Conservation (phyloP, 2,888 invertebrate species). For the Cheilosia impressa region DNA sequence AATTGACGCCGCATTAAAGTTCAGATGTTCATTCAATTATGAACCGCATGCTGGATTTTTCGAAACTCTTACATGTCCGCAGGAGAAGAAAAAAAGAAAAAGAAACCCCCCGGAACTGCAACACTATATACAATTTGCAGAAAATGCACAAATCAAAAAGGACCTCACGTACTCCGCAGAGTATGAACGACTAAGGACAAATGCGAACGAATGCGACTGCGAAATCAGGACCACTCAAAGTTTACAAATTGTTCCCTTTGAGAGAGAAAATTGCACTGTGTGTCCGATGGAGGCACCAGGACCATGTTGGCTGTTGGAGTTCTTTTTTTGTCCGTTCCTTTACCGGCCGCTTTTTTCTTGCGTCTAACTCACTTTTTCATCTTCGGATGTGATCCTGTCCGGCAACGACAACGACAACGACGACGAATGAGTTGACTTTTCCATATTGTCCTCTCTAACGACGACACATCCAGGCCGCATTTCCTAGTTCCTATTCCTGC, state of each 20-base stretch:
- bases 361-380: constrained; percentile 51
- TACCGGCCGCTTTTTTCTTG: background rate
- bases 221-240: constrained; percentile 65
- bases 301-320: constrained; percentile 4
- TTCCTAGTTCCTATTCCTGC: constrained; percentile 56
- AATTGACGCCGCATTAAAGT: too few species aligned
- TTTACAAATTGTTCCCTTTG: constrained; percentile 69
- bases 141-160: constrained; percentile 47
- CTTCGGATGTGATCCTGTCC: constrained; percentile 59
- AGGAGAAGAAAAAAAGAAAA: background rate
- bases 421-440: constrained; percentile 63
- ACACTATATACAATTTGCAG: constrained; percentile 7
- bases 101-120: background rate
- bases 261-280: constrained; percentile 54
- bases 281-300: constrained; percentile 12
- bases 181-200: constrained; percentile 32
- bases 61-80: background rate
- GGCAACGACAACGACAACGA: constrained; percentile 15
- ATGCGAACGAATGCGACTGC: constrained; percentile 40
- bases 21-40: too few species aligned
- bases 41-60: too few species aligned
- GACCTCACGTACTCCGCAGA: constrained; percentile 43
- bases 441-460: constrained; percentile 65
- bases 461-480: constrained; percentile 65
- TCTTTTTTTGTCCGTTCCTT: constrained; percentile 2